Conservation (phyloP, 2,888 invertebrate species). For the Melanophora roralis region DNA sequence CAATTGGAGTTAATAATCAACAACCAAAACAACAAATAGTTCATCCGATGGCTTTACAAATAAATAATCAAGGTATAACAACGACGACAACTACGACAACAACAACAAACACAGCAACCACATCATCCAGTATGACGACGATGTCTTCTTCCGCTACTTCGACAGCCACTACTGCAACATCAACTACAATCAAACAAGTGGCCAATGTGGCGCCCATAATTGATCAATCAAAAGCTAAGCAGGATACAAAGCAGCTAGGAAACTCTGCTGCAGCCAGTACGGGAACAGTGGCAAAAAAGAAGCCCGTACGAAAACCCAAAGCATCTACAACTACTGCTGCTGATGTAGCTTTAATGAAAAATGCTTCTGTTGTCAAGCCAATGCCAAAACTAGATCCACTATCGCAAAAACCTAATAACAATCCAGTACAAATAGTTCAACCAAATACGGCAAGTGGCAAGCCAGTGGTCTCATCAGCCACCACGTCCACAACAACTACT, state of each 20-base stretch:
- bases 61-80: slow-evolving; percentile 68
- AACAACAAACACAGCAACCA: slow-evolving; percentile 66
- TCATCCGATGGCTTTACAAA: slow-evolving; percentile 68
- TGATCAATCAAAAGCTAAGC: slow-evolving; percentile 76
- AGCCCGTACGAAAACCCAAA: slow-evolving; percentile 72
- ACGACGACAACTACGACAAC: slow-evolving; percentile 74
- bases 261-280: slow-evolving; percentile 50
- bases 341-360: slow-evolving; percentile 71
- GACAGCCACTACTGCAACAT: slow-evolving; percentile 66
- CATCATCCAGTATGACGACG: slow-evolving; percentile 65
- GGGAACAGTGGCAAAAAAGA: slow-evolving; percentile 71
- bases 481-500: slow-evolving; percentile 65
- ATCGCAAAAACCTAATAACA: slow-evolving; percentile 75
- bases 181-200: slow-evolving; percentile 74
- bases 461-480: slow-evolving; percentile 68
- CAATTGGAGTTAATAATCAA: slow-evolving; percentile 18
- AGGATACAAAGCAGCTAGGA: slow-evolving; percentile 50
- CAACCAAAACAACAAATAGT: slow-evolving; percentile 76
- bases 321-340: slow-evolving; percentile 70
- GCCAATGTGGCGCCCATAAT: slow-evolving; percentile 77
- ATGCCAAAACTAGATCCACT: slow-evolving; percentile 76
- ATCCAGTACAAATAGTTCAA: slow-evolving; percentile 76
- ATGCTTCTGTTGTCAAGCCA: slow-evolving; percentile 75
- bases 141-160: slow-evolving; percentile 66
- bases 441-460: slow-evolving; percentile 75